Percentiles rank a stretch among this genome's conserved stretches.
These are phyloP conservation scores for Brachionus paranguensis DNA, from an alignment of 1,140 invertebrate species.

Conservation along the genomic window DNA sequence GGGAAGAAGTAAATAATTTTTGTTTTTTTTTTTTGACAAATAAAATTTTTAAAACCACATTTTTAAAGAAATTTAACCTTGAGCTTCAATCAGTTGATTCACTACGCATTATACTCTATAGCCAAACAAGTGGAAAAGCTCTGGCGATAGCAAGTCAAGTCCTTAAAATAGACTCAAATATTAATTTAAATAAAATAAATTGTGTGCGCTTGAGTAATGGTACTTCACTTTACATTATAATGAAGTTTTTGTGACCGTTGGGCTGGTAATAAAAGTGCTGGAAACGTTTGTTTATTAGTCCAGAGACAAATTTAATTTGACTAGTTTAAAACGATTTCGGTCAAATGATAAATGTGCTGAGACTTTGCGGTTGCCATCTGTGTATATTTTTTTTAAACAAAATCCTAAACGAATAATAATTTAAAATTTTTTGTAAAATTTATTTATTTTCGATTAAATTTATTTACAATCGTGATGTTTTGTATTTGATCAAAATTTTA, in stretches of 20 bases:
- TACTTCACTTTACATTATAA: neutral
- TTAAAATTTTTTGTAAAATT: neutral
- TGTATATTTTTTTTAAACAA: neutral
- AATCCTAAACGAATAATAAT: neutral
- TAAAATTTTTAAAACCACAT: neutral
- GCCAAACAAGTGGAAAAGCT: conserved; percentile 26
- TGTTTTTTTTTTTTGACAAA: no score
- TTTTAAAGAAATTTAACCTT: conserved; percentile 20
- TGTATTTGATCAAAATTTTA: conserved; percentile 2
- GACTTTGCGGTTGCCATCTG: neutral
- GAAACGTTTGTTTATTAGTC: neutral
- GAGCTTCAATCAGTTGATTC: conserved; percentile 37
- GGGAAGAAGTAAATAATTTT: neutral
- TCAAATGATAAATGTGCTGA: neutral
- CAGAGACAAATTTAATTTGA: neutral
- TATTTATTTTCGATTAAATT: neutral
- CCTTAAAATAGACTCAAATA: conserved; percentile 5
- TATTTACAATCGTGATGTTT: neutral
- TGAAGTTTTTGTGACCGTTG: conserved; percentile 16
- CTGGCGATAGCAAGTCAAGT: conserved; percentile 17
- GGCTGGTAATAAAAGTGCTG: neutral
- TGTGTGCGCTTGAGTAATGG: conserved; percentile 18
- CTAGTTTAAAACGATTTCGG: neutral
- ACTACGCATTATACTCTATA: conserved; percentile 27
- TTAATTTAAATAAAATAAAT: conserved; percentile 25